These are phyloP conservation scores for Manduca sexta DNA, from an alignment of 1,140 invertebrate species.

Conservation along the genomic window DNA sequence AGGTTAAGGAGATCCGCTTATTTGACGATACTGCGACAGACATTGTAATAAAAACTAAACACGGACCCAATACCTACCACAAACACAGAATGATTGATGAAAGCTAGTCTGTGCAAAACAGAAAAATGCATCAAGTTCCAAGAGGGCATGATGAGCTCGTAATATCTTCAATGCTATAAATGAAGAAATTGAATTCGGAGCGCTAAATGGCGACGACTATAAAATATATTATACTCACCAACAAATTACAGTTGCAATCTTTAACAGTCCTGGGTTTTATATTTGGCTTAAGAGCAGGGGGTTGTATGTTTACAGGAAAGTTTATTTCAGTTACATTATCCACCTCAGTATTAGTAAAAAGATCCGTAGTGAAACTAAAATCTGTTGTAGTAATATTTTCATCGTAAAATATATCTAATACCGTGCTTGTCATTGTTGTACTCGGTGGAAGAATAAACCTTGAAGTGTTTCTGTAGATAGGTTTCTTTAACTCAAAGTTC, in stretches of 20 bases:
- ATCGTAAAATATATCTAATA: constrained; percentile 52
- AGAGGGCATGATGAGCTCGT: no score
- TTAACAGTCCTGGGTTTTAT: constrained; percentile 19
- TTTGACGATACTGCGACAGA: no score
- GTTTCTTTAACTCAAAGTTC: constrained; percentile 1
- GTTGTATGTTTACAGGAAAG: constrained; percentile 38
- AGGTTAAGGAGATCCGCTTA: no score
- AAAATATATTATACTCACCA: constrained; percentile 41
- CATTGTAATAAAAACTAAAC: no score
- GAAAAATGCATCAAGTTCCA: no score
- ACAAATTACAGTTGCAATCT: constrained; percentile 70
- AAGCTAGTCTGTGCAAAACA: no score
- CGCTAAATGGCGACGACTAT: not conserved
- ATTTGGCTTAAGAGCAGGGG: constrained; percentile 25
- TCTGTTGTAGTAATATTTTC: constrained; percentile 15
- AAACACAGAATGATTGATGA: no score
- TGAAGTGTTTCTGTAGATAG: constrained; percentile 26
- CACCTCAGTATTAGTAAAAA: constrained; percentile 39
- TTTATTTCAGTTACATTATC: constrained; percentile 54
- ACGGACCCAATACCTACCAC: no score
- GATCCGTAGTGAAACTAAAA: constrained; percentile 33
- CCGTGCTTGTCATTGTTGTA: constrained; percentile 33
- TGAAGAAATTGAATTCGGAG: no score
- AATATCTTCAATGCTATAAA: no score
- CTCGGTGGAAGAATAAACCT: constrained; percentile 20